phyloP scores from a whole-genome alignment of 2,113 vertebrate species.

The Willisornis vidua region DNA sequence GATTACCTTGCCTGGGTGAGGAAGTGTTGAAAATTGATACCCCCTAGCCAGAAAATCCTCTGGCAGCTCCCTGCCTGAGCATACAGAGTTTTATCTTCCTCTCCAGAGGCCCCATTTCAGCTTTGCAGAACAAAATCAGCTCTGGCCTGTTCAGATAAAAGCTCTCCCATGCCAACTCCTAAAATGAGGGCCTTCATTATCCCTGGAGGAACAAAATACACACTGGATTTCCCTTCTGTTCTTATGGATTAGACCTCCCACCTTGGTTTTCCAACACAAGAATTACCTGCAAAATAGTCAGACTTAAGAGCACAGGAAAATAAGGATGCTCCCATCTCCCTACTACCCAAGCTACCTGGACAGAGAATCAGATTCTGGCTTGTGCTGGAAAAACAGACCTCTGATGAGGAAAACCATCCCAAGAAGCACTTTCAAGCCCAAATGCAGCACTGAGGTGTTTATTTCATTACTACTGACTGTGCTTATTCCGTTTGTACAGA shows the following conservation, averaged over 20 bases:
- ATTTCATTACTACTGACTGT: not conserved
- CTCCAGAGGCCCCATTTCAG: not conserved
- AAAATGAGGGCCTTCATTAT: not conserved
- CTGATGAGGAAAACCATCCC: not conserved
- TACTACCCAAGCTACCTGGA: not conserved
- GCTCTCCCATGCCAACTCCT: not conserved
- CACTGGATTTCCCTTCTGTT: not conserved
- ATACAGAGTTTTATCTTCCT: not conserved
- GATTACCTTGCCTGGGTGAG: not conserved
- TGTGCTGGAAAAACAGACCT: not conserved
- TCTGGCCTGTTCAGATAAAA: not conserved
- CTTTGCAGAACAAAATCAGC: not conserved
- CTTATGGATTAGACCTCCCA: not conserved
- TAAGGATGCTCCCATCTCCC: not conserved
- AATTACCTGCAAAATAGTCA: not conserved
- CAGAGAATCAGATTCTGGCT: not conserved
- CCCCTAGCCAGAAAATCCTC: conserved; percentile 11
- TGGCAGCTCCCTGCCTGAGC: not conserved
- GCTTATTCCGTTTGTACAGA: not conserved
- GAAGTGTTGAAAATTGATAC: not conserved
- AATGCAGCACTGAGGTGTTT: not conserved
- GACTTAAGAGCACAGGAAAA: not conserved
- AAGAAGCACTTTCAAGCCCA: not conserved
- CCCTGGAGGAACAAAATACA: not conserved
- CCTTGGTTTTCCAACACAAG: not conserved